Evolutionary conservation across 2,797 vertebrate genomes (phyloP).

Genomic region (Tenualosa ilisha): DNA sequence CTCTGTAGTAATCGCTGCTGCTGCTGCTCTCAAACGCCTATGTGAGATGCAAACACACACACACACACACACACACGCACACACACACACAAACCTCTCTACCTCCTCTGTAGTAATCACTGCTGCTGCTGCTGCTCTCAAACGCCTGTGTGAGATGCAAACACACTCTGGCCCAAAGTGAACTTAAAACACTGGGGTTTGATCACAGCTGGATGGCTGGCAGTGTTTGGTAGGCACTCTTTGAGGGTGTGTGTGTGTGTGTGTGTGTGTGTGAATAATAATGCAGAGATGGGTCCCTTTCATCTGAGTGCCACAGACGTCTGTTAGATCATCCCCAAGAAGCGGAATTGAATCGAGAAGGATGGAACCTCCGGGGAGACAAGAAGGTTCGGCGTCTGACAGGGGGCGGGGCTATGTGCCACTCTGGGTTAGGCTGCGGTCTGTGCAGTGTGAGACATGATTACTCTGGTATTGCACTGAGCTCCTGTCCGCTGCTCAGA

Average conservation of each 20-base stretch:
- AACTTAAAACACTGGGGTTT: conserved; percentile 53
- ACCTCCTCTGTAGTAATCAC: not conserved
- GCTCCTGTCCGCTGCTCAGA: not conserved
- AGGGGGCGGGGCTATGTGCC: conserved; percentile 17
- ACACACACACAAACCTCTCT: too few species aligned
- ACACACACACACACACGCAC: too few species aligned
- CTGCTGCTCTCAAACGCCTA: conserved; percentile 31
- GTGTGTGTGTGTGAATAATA: conserved; percentile 66
- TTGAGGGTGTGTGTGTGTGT: not conserved
- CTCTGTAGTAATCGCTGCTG: too few species aligned
- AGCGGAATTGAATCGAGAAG: conserved; percentile 31
- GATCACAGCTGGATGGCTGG: conserved; percentile 66
- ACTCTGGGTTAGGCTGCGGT: not conserved
- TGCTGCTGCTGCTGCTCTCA: conserved; percentile 18
- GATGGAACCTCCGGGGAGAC: not conserved
- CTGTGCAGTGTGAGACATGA: not conserved
- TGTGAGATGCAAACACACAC: conserved; percentile 55
- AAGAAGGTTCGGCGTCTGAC: not conserved
- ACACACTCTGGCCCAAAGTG: conserved; percentile 55
- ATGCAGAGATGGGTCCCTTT: conserved; percentile 60
- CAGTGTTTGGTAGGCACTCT: conserved; percentile 57
- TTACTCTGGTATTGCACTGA: not conserved
- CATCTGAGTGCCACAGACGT: conserved; percentile 53
- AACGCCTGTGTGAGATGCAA: conserved; percentile 38
- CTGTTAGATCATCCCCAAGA: conserved; percentile 48